phyloP scores from a whole-genome alignment of 1,140 invertebrate genomes.

The Lordiphosa mommai region DNA sequence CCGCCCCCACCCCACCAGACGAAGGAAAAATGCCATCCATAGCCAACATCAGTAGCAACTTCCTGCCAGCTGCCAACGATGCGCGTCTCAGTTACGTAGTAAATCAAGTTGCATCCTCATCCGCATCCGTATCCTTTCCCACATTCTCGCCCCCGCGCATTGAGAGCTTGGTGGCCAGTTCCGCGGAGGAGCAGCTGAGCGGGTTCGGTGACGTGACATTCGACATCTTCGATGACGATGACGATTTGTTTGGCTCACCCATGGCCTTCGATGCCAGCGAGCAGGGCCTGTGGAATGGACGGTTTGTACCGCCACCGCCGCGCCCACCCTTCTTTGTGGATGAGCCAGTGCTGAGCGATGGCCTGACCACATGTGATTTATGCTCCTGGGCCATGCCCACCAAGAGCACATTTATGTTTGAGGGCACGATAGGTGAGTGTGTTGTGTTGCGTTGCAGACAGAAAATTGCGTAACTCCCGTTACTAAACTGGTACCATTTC shows the following conservation, averaged over 20 bases:
- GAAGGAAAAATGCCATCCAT: conserved; percentile 65
- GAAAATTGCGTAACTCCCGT: conserved; percentile 5
- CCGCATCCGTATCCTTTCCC: conserved; percentile 31
- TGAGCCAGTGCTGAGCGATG: conserved; percentile 82
- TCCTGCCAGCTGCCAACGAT: conserved; percentile 54
- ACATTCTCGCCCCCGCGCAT: conserved; percentile 67
- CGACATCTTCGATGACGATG: conserved; percentile 81
- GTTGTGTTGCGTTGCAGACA: neutral
- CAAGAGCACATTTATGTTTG: conserved; percentile 78
- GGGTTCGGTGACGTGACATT: conserved; percentile 74
- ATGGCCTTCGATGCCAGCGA: conserved; percentile 83
- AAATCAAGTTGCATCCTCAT: conserved; percentile 60
- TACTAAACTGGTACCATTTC: neutral
- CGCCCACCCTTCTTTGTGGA: conserved; percentile 84
- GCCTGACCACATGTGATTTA: conserved; percentile 86
- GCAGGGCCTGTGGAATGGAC: conserved; percentile 84
- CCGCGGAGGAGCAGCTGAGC: conserved; percentile 67
- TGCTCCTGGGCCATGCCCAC: conserved; percentile 84
- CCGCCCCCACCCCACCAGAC: neutral
- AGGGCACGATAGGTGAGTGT: conserved; percentile 77
- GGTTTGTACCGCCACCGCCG: conserved; percentile 85
- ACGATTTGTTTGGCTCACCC: conserved; percentile 82
- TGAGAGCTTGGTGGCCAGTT: conserved; percentile 70
- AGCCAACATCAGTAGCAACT: conserved; percentile 58
- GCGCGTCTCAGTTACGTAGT: conserved; percentile 68